Base-by-base conservation (phyloP, 2,888 invertebrate genomes). In the Auanema sp. region DNA sequence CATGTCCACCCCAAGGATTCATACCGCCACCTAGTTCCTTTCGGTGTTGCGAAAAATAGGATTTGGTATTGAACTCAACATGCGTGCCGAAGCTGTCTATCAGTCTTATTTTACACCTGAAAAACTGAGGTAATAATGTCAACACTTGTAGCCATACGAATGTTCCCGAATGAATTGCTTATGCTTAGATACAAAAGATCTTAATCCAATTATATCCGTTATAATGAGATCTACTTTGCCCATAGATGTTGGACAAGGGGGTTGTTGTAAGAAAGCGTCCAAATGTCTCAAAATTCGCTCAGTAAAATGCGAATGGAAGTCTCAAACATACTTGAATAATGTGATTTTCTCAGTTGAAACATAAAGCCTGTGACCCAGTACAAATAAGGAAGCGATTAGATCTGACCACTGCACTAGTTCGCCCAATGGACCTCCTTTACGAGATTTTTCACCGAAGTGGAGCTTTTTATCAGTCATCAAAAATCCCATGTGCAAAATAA, bases 351-450 rank as follows among this genome's bases (percentile, higher is more conserved):
- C 85, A 63, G 85, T 84, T 23, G 85, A 84, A 41, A 86, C 83
- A 24, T 80, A 80, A 21, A 86, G 67, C 21, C 86, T 81, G 74
- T 86, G 86, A 12, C 86, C 86, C 2, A 86, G 78, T 23, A 86
- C 74, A 70, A 84, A 84, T 51, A 86, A 68, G 1, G 84, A 77
- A 0, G 85, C 82, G 14, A 86, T 84, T 21, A 86, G 80, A 75
- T 86, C 86, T 66, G 85, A 84, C 86, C 86, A 86, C 70, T 86
- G 86, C 0, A 86, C 85, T 18, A 86, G 76, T 70, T 86, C 86
- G 1, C 86, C 86, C 23, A 86, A 77, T 1, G 86, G 86, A 23
- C 86, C 86, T 49, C 86, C 86, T 72, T 67, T 58, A 21, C 52
- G 61, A 8, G 85, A 85, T 69, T 80, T 83, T 60, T 85, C 84